A percentile compares a stretch with the other conserved stretches of the same genome.
These are phyloP conservation scores for Chelonus insularis DNA, from an alignment of 1,140 invertebrate genomes.

Conservation along the genomic window DNA sequence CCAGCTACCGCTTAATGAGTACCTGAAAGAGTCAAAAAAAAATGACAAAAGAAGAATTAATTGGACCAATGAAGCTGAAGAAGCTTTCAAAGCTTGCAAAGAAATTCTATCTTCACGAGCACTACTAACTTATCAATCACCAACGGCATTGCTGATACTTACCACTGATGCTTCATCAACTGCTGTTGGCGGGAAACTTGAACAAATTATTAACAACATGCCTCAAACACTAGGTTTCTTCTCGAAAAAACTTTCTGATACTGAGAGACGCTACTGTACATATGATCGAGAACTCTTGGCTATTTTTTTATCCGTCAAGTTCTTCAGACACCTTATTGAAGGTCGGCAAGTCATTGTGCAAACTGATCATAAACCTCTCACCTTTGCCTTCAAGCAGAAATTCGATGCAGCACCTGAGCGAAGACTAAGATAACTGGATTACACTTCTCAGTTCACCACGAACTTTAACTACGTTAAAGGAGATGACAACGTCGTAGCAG, in stretches of 20 bases:
- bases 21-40: not conserved
- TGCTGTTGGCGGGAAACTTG: not conserved
- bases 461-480: too few relatives aligned
- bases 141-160: not conserved
- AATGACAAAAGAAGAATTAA: too few relatives aligned
- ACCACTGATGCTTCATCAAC: not conserved
- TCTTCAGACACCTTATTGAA: not conserved
- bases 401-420: too few relatives aligned
- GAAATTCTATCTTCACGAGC: not conserved
- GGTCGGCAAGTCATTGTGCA: too few relatives aligned
- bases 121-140: not conserved
- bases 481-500: too few relatives aligned
- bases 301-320: not conserved
- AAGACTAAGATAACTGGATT: too few relatives aligned
- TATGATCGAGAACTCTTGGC: not conserved
- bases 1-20: not conserved
- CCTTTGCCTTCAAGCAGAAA: too few relatives aligned
- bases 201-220: not conserved
- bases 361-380: too few relatives aligned
- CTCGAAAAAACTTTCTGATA: not conserved
- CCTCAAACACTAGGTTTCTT: not conserved
- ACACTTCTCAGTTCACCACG: too few relatives aligned
- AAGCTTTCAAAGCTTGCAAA: conserved; percentile 3
- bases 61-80: not conserved
- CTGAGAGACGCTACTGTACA: not conserved